phyloP scores from a whole-genome alignment of 2,797 vertebrate species.

The Prionace glauca region DNA sequence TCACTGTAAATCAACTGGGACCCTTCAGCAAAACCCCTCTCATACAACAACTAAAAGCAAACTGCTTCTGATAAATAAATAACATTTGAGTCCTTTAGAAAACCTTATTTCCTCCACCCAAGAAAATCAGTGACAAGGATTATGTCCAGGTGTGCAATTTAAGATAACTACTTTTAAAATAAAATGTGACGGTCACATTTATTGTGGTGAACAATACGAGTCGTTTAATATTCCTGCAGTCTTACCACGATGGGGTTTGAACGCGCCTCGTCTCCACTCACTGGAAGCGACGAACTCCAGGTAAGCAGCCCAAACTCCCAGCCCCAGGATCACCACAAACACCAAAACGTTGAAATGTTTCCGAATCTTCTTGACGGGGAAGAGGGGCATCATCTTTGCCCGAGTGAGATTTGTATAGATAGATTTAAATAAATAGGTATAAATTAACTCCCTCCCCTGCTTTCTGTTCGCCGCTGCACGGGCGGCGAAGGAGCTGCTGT shows the following conservation, averaged over 20 bases:
- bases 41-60: not conserved
- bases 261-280: not conserved
- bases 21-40: no score
- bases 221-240: not conserved
- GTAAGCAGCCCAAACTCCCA: slow-evolving; percentile 58
- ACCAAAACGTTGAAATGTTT: slow-evolving; percentile 54
- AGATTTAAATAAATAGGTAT: not conserved
- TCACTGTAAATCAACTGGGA: not conserved
- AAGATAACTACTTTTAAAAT: no score
- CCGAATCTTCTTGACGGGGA: slow-evolving; percentile 48
- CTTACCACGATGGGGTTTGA: not conserved
- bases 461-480: not conserved
- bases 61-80: not conserved
- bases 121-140: no score
- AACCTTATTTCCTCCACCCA: not conserved
- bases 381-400: not conserved
- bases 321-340: slow-evolving; percentile 43
- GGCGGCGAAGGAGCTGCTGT: not conserved
- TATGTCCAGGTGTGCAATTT: no score
- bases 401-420: no score
- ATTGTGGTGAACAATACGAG: not conserved
- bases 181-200: not conserved
- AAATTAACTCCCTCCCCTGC: not conserved
- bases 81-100: not conserved
- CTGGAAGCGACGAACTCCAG: slow-evolving; percentile 54